Evolutionary conservation across 2,888 invertebrate species (phyloP).

Genomic region (Tupiocoris notatus): DNA sequence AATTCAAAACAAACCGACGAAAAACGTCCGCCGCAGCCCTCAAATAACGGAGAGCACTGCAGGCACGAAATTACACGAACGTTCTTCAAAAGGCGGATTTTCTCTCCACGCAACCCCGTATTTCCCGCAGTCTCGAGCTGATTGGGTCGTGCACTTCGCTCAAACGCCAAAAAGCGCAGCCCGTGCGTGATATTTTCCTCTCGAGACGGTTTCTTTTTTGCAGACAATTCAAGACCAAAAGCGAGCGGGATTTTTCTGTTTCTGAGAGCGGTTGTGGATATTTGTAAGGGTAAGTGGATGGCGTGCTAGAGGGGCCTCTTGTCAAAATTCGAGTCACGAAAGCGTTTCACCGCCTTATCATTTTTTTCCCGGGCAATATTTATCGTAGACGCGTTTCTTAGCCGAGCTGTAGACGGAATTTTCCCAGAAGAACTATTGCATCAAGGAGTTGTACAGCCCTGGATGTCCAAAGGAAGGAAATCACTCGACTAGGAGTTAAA

Average conservation of each 20-base stretch:
- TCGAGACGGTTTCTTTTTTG: not conserved
- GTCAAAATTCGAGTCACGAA: constrained; percentile 34
- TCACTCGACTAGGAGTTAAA: too few relatives aligned
- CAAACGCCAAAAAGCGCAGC: too few relatives aligned
- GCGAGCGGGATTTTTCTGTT: not conserved
- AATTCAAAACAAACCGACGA: not conserved
- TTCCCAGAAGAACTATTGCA: too few relatives aligned
- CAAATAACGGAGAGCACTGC: not conserved
- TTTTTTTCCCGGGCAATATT: constrained; percentile 15
- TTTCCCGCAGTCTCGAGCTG: not conserved
- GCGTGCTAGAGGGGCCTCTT: constrained; percentile 20
- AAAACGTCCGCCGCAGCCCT: not conserved
- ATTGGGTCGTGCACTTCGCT: not conserved
- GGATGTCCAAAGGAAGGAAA: too few relatives aligned
- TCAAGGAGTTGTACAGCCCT: too few relatives aligned
- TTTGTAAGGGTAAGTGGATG: constrained; percentile 23
- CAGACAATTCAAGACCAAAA: too few relatives aligned
- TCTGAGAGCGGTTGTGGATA: constrained; percentile 3
- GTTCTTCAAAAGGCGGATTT: not conserved
- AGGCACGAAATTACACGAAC: not conserved
- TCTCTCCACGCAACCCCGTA: not conserved
- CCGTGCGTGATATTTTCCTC: not conserved
- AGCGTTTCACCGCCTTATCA: constrained; percentile 34
- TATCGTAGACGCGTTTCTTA: too few relatives aligned
- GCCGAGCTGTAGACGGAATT: too few relatives aligned